Conservation (phyloP, 2,888 invertebrate species). For the Cosmia pyralina region DNA sequence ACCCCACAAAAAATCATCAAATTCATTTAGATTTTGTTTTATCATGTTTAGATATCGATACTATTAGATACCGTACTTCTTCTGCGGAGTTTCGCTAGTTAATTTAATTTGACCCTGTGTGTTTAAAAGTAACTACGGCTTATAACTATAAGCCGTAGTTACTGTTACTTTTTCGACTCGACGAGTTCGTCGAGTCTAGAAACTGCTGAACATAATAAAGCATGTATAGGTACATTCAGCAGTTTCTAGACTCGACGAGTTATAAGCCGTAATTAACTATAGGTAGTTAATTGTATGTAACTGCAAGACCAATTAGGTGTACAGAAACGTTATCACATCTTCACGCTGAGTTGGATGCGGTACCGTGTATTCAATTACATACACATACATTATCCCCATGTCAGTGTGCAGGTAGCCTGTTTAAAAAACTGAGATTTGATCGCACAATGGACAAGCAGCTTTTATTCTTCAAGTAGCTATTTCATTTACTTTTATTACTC, state of each 20-base stretch:
- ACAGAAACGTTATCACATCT: conserved; percentile 65
- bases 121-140: conserved; percentile 11
- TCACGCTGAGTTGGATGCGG: conserved; percentile 57
- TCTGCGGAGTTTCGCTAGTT: too few relatives aligned
- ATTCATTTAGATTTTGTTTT: too few relatives aligned
- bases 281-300: conserved; percentile 53
- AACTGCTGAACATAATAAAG: conserved; percentile 37
- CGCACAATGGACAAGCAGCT: conserved; percentile 36
- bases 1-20: too few relatives aligned
- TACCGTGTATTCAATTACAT: conserved; percentile 56
- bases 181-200: conserved; percentile 22
- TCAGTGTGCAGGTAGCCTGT: conserved; percentile 21
- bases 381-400: neutral
- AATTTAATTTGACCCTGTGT: neutral
- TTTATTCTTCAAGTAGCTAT: conserved; percentile 40
- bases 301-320: conserved; percentile 58
- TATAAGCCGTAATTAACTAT: too few relatives aligned
- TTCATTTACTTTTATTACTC: conserved; percentile 28
- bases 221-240: too few relatives aligned
- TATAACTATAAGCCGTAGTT: too few relatives aligned
- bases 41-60: too few relatives aligned
- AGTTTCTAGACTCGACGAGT: too few relatives aligned
- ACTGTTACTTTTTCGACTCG: too few relatives aligned
- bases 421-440: conserved; percentile 55
- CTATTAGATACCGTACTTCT: too few relatives aligned